Base-by-base conservation (phyloP, 2,888 invertebrate genomes). In the Pristionchus fissidentatus region DNA sequence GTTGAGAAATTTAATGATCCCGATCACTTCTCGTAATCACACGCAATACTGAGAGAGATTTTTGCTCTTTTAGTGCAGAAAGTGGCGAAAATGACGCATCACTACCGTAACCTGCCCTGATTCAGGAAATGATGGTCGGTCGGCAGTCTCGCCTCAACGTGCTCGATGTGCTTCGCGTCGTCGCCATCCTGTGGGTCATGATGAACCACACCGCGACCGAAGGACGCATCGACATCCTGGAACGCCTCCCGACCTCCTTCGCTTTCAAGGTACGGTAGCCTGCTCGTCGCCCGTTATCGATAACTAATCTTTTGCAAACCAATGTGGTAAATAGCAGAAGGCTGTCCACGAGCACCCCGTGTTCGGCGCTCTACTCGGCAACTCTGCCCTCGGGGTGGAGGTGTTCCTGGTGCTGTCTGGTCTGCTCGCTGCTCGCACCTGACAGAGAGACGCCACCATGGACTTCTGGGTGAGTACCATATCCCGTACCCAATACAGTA, bases 151-250 rank as follows among this genome's bases (percentile, higher is more conserved):
- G 88, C 32, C 87, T 90, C 49, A 87, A 88, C 70, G 85, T 88
- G 22, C 84, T 89, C 46, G 89, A 89, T 77, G 82, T 87, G 26
- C 86, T 91, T 84, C 90, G 91, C 57, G 88, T 91, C 29, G 73
- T 90, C 38, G 91, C 91, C 75, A 91, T 91, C 80, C 84, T 90
- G 46, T 91, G 91, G 89, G 91, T 91, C 41, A 89, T 91, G 87
- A 84, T 89, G 62, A 91, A 91, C 85, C 91, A 91, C 85, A 87
- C 89, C 22, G 91, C 90, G 62, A 87, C 87, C 57, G 91, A 91
- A 77, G 91, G 91, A 75, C 83, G 91, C 32, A 86, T 91, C 78
- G 91, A 91, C 85, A 88, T 91, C 79, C 85, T 91, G 75, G 89
- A 90, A 29, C 83, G 90, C 55, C 85, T 86, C 8, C 89, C 90